Evolutionary conservation across 2,888 invertebrate species (phyloP).

Genomic region (Dicyrtomina minuta): DNA sequence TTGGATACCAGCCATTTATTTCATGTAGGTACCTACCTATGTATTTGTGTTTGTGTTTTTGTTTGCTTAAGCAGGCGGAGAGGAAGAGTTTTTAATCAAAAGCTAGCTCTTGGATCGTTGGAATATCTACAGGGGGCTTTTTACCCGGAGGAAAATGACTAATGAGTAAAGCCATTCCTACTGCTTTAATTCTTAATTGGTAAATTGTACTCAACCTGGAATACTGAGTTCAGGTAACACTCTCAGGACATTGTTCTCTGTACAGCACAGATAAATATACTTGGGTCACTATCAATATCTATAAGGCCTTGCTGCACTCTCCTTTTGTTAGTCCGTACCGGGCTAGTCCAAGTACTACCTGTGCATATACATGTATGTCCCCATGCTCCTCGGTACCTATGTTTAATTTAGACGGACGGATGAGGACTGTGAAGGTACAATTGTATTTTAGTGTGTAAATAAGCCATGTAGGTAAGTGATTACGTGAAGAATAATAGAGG

Average conservation of each 20-base stretch:
- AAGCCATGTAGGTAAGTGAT: constrained; percentile 31
- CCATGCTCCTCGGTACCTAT: too few relatives aligned
- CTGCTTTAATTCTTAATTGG: constrained; percentile 34
- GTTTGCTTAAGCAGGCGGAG: constrained; percentile 12
- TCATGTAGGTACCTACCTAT: neutral
- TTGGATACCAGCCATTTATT: constrained; percentile 20
- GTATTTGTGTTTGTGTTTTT: constrained; percentile 21
- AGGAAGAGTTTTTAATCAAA: constrained; percentile 28
- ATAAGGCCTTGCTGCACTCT: too few relatives aligned
- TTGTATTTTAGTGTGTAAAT: constrained; percentile 2
- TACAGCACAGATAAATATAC: neutral
- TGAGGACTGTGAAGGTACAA: neutral
- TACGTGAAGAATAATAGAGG: constrained; percentile 25
- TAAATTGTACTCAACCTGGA: constrained; percentile 24
- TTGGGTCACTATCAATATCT: too few relatives aligned
- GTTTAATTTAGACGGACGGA: neutral
- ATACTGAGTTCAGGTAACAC: neutral
- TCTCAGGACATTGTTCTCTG: neutral
- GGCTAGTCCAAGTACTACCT: too few relatives aligned
- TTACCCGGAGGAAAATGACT: constrained; percentile 42
- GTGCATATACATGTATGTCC: too few relatives aligned
- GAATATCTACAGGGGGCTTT: constrained; percentile 24
- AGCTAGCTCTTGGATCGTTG: constrained; percentile 17
- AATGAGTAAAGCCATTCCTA: constrained; percentile 41
- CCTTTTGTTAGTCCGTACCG: too few relatives aligned